A percentile compares a stretch with the other conserved stretches of the same genome.
These are phyloP conservation scores for Echinometra lucunter DNA, from an alignment of 53 echinoderm and acorn worm species.

Conservation along the genomic window DNA sequence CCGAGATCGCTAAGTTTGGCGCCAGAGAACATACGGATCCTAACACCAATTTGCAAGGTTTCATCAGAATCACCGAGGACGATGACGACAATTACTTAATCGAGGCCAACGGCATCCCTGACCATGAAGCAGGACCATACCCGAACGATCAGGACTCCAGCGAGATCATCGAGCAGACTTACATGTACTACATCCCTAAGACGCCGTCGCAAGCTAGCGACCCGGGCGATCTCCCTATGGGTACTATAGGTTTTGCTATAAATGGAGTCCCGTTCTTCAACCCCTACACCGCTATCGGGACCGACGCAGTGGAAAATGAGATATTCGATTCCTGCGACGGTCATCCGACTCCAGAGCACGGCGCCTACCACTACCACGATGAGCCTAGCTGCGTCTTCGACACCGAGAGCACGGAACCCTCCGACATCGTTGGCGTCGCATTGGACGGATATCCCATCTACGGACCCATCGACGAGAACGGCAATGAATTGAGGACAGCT, in stretches of 20 bases:
- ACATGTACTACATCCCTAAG: slow-evolving; percentile 52
- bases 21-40: slow-evolving; percentile 44
- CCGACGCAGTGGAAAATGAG: slow-evolving; percentile 80
- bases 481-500: slow-evolving; percentile 20
- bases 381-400: slow-evolving; percentile 67
- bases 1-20: slow-evolving; percentile 16
- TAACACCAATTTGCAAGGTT: slow-evolving; percentile 72
- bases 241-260: slow-evolving; percentile 75
- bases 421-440: slow-evolving; percentile 64
- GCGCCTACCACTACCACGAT: slow-evolving; percentile 85
- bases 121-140: slow-evolving; percentile 73
- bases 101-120: slow-evolving; percentile 79
- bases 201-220: slow-evolving; percentile 67
- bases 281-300: slow-evolving; percentile 73
- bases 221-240: slow-evolving; percentile 61
- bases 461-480: slow-evolving; percentile 70
- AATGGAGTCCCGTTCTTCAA: slow-evolving; percentile 83
- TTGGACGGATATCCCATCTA: slow-evolving; percentile 73
- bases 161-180: slow-evolving; percentile 56
- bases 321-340: slow-evolving; percentile 84
- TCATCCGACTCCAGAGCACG: slow-evolving; percentile 70
- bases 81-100: slow-evolving; percentile 61
- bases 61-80: slow-evolving; percentile 53
- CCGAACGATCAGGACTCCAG: slow-evolving; percentile 57
- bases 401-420: background rate